Evolutionary conservation across 2,888 invertebrate genomes (phyloP), one percentile per base, ranked within the genome.

Genomic region (Eucera pruinosa): DNA sequence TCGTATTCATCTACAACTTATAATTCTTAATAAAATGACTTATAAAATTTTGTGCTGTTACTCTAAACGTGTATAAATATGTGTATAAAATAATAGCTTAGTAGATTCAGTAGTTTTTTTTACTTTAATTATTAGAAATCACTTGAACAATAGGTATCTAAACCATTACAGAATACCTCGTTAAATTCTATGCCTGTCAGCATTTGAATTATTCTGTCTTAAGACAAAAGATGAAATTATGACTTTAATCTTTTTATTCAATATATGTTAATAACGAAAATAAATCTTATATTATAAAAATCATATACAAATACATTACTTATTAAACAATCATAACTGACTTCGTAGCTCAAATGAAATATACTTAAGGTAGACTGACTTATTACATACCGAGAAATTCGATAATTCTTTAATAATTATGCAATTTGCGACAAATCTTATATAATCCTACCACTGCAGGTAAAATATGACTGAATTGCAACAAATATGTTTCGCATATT

Each of bases 401-500:
- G 23, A 30, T 54, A 54, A 64, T 54, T 55, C 25, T 54, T 30
- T 15, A 3, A 5, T 11, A 6, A 65, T 54, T 65, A 30, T 43
- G 27, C 23, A 52, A 52, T 27, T 52, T 41, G 50, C 27, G 27
- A 27, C 39, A 41, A 25, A 39, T 27, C 39, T 64, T 64, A 25
- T 30, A 45, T 33, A 61, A 61, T n/a, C 15, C 47, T 61, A 15
- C 11, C 33, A 30, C 2, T 18, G 11, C 30, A n/a, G 18, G 13
- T n/a, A 30, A 27, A 36, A 45, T 36, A 18, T 2, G 9, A 18
- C 18, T 27, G 33, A 18, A 62, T 69, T 52, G 25, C 41, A 27
- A 52, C 33, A 69, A 69, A 45, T 62, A 62, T 15, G n/a, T 50
- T 68, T 30, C 41, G 41, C 30, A n/a, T 33, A 39, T 62, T 41